Percentiles rank a stretch among this genome's conserved stretches.
phyloP scores from a whole-genome alignment of 1,140 invertebrate genomes.

The Lutraria rhynchaena region DNA sequence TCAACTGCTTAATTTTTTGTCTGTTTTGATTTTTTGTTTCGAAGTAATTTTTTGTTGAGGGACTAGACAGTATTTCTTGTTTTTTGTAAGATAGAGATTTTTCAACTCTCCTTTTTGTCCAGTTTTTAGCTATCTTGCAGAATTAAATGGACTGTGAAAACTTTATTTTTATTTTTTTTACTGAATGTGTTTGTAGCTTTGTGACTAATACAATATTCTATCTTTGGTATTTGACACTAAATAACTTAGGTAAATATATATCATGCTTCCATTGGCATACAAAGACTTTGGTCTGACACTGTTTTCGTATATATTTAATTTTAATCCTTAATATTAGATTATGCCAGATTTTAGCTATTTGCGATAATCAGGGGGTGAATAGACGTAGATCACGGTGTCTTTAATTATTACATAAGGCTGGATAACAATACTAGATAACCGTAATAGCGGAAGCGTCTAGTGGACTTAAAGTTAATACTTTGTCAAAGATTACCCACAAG shows the following conservation, averaged over 20 bases:
- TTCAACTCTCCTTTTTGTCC: no score
- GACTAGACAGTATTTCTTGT: no score
- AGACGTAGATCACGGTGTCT: not conserved
- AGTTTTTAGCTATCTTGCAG: no score
- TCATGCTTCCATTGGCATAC: not conserved
- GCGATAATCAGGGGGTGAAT: slow-evolving; percentile 8
- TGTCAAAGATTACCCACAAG: slow-evolving; percentile 1
- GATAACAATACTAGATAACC: slow-evolving; percentile 12
- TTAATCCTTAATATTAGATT: not conserved
- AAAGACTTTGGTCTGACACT: not conserved
- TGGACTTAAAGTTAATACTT: not conserved
- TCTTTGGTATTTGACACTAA: slow-evolving; percentile 1
- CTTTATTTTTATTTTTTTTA: no score
- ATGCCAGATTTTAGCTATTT: not conserved
- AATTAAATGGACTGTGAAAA: no score
- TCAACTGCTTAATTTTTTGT: no score
- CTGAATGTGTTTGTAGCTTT: not conserved
- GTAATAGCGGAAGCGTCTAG: not conserved
- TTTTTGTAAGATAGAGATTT: no score
- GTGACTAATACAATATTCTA: not conserved
- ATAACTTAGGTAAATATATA: slow-evolving; percentile 32
- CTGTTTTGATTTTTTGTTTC: no score
- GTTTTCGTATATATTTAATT: slow-evolving; percentile 21
- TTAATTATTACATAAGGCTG: slow-evolving; percentile 12
- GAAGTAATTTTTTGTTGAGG: no score